Evolutionary conservation across 2,797 vertebrate species (phyloP), one percentile per base, ranked within the genome.

Genomic region (Ctenopoma kingsleyae): DNA sequence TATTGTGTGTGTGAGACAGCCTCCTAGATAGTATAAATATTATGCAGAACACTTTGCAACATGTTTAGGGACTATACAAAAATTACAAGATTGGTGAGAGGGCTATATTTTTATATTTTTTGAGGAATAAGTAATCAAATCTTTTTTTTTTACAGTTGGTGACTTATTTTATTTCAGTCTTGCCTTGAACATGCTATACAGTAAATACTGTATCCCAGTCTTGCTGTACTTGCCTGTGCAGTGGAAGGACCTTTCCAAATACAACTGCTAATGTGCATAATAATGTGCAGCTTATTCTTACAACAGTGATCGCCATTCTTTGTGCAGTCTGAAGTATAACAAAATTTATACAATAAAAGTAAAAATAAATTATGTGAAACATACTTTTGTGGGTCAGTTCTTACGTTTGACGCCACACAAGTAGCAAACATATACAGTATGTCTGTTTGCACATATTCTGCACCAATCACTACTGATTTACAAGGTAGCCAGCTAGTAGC

Each of bases 31-130:
- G 5, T 17, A 17, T 27, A 17, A 35, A 67, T 27, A 32, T 70
- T 40, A 46, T 51, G 10, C 30, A 55, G 30, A 40, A 58, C 15
- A 60, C 4, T 1, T 22, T 32, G 0, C 22, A 44, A 71, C 3
- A 13, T 41, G n/a, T 55, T 72, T 1, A 49, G 65, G 60, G 53
- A 79, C 56, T 76, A 60, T 57, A 68, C 67, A 65, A 35, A 70
- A 61, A 66, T 58, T 40, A 55, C 15, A 60, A 6, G 12, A 8
- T 12, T 13, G 20, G 16, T 32, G 23, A 8, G 8, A 46, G 4
- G 23, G 15, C 15, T 36, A 43, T n/a, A n/a, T n/a, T n/a, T n/a
- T n/a, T n/a, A n/a, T n/a, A n/a, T 50, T 46, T 63, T 6, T 17
- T 46, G 8, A 3, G 5, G 19, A 60, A 30, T 22, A 49, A 20